Base-by-base conservation (phyloP, 2,797 vertebrate genomes). In the Microhierax caerulescens region DNA sequence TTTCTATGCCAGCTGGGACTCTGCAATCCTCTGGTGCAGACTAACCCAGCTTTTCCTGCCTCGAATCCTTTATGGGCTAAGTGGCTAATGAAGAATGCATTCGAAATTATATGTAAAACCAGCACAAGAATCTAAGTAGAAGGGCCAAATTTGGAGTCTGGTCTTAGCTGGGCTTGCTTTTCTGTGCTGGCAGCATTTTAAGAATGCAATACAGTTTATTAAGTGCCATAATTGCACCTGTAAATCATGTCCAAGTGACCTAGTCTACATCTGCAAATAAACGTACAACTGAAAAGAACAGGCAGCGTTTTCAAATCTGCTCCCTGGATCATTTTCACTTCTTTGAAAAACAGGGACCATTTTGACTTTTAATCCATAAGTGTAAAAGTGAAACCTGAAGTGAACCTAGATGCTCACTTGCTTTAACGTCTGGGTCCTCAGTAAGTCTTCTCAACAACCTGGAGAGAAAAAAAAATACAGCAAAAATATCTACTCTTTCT, bases 11-110 rank as follows among this genome's bases (percentile, higher is more conserved):
- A 83, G 77, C 72, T 85, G 64, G 17, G 91, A 69, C 57, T 95
- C 41, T 90, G 53, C 57, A 91, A n/a, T 75, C 53, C 37, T 76
- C 87, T 78, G 65, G 34, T 95, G 48, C n/a, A 63, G 68, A 80
- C 53, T 16, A 88, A 90, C n/a, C 30, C 87, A 83, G 60, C 47
- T 37, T 76, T 79, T 94, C 91, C 56, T 56, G 27, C 41, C 56
- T 91, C 1, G 1, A 91, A 17, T 47, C 30, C 45, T 95, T 88
- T 57, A 80, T 37, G 36, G 56, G 73, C 50, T 76, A 68, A 93
- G 82, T 64, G 81, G 89, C 34, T 93, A 61, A 95, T 48, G 82
- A 95, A 81, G 85, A 96, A 88, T 57, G 54, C 64, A 69, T 75
- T 73, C 76, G 79, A 90, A 97, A 94, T 93, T 75, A 45, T 41